Conservation (phyloP, 2,113 vertebrate species). For the Leucosticte australis region DNA sequence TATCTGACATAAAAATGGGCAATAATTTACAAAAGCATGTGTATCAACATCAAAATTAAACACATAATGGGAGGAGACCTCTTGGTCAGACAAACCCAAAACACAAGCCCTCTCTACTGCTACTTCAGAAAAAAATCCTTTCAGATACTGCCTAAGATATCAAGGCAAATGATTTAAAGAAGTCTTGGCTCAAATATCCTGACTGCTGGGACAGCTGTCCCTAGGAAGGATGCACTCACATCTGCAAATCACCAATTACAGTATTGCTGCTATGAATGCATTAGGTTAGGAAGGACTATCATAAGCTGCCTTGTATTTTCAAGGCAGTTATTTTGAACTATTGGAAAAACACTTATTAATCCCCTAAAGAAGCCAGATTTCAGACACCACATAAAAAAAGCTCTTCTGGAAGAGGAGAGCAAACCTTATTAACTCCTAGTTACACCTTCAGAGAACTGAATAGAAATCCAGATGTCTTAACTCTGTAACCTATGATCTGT, state of each 20-base stretch:
- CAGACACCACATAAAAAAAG: background rate
- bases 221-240: background rate
- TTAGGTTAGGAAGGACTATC: background rate
- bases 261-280: background rate
- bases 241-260: background rate
- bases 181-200: background rate
- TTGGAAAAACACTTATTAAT: background rate
- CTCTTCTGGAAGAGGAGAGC: background rate
- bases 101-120: background rate
- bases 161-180: background rate
- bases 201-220: background rate
- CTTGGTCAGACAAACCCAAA: background rate
- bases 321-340: background rate
- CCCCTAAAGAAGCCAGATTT: background rate
- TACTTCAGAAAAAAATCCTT: background rate
- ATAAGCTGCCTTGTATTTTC: background rate
- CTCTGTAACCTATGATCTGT: background rate
- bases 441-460: background rate
- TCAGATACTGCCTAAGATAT: background rate
- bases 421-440: conserved; percentile 11
- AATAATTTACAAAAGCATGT: background rate
- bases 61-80: background rate
- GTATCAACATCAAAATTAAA: background rate
- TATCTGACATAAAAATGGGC: background rate
- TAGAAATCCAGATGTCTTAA: background rate